Percentiles rank a stretch among this genome's conserved stretches.
phyloP scores from a whole-genome alignment of 2,113 vertebrate species.

The Panthera leo region DNA sequence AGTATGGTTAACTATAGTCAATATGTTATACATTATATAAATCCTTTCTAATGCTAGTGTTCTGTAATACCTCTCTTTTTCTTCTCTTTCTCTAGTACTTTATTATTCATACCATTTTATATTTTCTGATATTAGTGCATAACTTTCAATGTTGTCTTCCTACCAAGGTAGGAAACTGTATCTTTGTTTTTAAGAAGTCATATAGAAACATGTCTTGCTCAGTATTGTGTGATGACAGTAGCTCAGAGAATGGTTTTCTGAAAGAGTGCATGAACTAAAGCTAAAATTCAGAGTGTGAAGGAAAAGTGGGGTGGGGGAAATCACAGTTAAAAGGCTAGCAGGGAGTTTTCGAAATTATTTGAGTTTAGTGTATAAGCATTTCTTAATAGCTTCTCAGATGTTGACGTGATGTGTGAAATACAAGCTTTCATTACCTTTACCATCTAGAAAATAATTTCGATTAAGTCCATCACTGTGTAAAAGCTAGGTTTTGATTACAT shows the following conservation, averaged over 20 bases:
- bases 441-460: conserved; percentile 29
- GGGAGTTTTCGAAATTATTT: background rate
- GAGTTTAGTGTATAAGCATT: background rate
- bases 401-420: conserved; percentile 8
- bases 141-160: conserved; percentile 7
- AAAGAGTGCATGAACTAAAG: conserved; percentile 25
- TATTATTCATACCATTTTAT: conserved; percentile 13
- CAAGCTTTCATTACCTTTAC: background rate
- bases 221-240: background rate
- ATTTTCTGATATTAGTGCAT: background rate
- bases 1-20: background rate
- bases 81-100: background rate
- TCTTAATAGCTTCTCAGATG: conserved; percentile 5
- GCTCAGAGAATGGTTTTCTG: conserved; percentile 35
- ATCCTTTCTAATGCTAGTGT: background rate
- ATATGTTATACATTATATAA: background rate
- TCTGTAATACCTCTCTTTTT: background rate
- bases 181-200: conserved; percentile 48
- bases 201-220: background rate
- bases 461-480: background rate
- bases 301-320: background rate
- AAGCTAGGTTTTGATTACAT: conserved; percentile 27
- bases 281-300: background rate
- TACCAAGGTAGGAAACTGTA: background rate
- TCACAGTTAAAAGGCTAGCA: conserved; percentile 19